Base-by-base conservation (phyloP, 2,113 vertebrate genomes). In the Bos indicus region DNA sequence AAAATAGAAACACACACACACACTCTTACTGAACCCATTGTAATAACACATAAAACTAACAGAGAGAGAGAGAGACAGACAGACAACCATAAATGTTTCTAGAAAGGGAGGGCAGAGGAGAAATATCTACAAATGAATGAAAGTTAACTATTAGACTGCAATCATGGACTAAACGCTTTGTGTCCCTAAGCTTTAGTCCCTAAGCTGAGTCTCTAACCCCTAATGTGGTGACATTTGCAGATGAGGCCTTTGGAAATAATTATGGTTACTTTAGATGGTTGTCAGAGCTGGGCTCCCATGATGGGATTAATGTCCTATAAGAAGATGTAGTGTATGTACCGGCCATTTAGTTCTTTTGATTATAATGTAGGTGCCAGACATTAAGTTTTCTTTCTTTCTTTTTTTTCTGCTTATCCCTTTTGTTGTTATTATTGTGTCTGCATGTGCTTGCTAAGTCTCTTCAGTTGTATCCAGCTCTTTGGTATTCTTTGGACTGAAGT, bases 281-380 rank as follows among this genome's bases (percentile, higher is more conserved):
- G 25, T 52, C 5, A 46, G 1, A 11, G 0, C 16, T 5, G 4
- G 6, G 1, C 1, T 14, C 21, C 8, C 17, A 2, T 74, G 33
- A 52, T 78, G 26, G 3, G 15, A 59, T 43, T 52, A 8, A 0
- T 52, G 4, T 67, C 21, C 17, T 91, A 12, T 7, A 52, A 74
- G 16, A 87, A 64, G 14, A 26, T 64, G 3, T 13, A 43, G 19
- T 64, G 26, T 56, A 81, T 26, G 6, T 54, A 15, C 19, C 17
- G 3, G 12, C 30, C 19, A 60, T 43, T 60, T 52, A 78, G 43
- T 16, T 21, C 40, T n/a, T 13, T 85, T 19, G 5, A 5, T 86
- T 30, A 30, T 60, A 51, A 59, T 19, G 5, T 84, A 92, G 46
- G 43, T 77, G 43, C 6, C 13, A 54, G 46, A 25, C 46, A 62